phyloP scores from a whole-genome alignment of 2,113 vertebrate species.

The Laterallus jamaicensis region DNA sequence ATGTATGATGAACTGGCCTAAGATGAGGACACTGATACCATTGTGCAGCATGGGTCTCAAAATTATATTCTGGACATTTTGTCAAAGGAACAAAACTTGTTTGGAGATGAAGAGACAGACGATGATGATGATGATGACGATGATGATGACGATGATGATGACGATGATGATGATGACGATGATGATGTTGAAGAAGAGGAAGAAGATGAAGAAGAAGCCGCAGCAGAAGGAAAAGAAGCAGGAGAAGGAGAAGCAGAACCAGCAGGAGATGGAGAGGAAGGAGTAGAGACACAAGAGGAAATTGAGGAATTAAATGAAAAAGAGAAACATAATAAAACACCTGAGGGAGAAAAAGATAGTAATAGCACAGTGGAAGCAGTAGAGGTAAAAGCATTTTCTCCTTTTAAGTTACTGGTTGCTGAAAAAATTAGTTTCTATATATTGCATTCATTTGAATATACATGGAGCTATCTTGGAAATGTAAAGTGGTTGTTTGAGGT shows the following conservation, averaged over 20 bases:
- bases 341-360: background rate
- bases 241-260: background rate
- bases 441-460: background rate
- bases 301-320: background rate
- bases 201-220: background rate
- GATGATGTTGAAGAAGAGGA: background rate
- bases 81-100: slow-evolving; percentile 52
- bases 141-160: background rate
- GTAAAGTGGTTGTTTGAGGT: background rate
- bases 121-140: background rate
- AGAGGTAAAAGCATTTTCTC: slow-evolving; percentile 50
- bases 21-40: background rate
- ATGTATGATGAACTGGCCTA: background rate
- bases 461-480: background rate
- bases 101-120: slow-evolving; percentile 39
- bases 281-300: background rate
- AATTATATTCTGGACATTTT: slow-evolving; percentile 47
- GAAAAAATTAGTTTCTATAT: background rate
- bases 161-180: background rate
- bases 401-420: background rate
- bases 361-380: background rate
- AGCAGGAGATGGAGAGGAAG: background rate
- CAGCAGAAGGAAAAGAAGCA: background rate
- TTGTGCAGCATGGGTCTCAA: background rate
- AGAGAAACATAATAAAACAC: background rate